phyloP scores from a whole-genome alignment of 2,888 invertebrate genomes.

The Argynnis bischoffii region DNA sequence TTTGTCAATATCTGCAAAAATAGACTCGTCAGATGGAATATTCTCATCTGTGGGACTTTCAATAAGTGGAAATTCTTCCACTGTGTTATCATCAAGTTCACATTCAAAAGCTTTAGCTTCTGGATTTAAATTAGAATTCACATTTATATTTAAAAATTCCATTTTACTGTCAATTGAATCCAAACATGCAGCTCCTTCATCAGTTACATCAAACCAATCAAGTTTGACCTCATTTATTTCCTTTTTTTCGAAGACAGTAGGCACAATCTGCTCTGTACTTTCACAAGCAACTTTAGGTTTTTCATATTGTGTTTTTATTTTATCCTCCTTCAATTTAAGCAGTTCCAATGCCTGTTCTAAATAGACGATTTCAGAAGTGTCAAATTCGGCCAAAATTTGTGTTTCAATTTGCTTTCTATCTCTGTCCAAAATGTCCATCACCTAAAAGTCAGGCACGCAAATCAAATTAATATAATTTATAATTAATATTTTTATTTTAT shows the following conservation, averaged over 20 bases:
- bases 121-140: conserved; percentile 63
- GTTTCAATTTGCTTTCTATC: conserved; percentile 86
- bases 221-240: conserved; percentile 60
- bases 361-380: conserved; percentile 92
- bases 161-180: conserved; percentile 58
- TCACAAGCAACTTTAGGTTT: conserved; percentile 41
- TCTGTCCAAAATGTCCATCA: conserved; percentile 86
- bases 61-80: conserved; percentile 60
- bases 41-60: conserved; percentile 50
- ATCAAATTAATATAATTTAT: neutral
- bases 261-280: conserved; percentile 41
- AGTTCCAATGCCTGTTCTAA: conserved; percentile 91
- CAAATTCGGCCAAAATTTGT: conserved; percentile 85
- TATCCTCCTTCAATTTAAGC: conserved; percentile 80
- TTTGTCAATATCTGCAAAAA: conserved; percentile 63
- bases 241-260: conserved; percentile 59
- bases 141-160: conserved; percentile 45
- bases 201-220: conserved; percentile 72
- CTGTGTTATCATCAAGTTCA: conserved; percentile 50
- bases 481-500: neutral
- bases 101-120: conserved; percentile 61
- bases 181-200: conserved; percentile 66
- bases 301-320: conserved; percentile 48
- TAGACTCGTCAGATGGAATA: conserved; percentile 47
- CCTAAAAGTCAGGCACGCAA: conserved; percentile 58